phyloP scores from a whole-genome alignment of 2,888 invertebrate genomes.

The Isoperla grammatica region DNA sequence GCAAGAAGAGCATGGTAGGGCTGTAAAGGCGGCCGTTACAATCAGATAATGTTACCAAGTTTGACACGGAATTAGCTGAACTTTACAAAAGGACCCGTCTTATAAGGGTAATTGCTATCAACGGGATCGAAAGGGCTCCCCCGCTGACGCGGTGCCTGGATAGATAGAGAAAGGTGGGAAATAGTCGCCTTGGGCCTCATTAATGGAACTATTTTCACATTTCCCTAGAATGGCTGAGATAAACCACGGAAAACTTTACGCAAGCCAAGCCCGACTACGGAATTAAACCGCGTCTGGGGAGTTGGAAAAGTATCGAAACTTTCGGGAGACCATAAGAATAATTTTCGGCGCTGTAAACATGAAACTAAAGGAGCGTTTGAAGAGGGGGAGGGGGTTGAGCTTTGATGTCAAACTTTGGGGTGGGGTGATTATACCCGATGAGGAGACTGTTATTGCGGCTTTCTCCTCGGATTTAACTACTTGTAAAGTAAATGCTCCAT shows the following conservation, averaged over 20 bases:
- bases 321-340: constrained; percentile 7
- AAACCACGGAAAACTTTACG: constrained; percentile 14
- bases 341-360: background rate
- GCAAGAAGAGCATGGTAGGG: too few relatives aligned
- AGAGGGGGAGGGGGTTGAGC: too few relatives aligned
- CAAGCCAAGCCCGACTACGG: constrained; percentile 8
- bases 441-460: too few relatives aligned
- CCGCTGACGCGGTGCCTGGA: constrained; percentile 5
- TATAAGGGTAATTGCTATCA: constrained; percentile 14
- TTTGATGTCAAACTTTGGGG: too few relatives aligned
- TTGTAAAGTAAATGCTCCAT: too few relatives aligned
- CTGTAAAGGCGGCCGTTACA: background rate
- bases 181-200: constrained; percentile 16
- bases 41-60: constrained; percentile 17
- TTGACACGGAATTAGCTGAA: constrained; percentile 16
- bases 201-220: constrained; percentile 16
- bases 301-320: constrained; percentile 13
- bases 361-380: too few relatives aligned
- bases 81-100: constrained; percentile 13
- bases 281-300: constrained; percentile 13
- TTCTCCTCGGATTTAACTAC: too few relatives aligned
- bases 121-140: constrained; percentile 17
- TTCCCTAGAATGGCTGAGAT: constrained; percentile 14
- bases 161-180: constrained; percentile 18
- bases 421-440: too few relatives aligned